Evolutionary conservation across 2,797 vertebrate genomes (phyloP).

Genomic region (Squalus acanthias): DNA sequence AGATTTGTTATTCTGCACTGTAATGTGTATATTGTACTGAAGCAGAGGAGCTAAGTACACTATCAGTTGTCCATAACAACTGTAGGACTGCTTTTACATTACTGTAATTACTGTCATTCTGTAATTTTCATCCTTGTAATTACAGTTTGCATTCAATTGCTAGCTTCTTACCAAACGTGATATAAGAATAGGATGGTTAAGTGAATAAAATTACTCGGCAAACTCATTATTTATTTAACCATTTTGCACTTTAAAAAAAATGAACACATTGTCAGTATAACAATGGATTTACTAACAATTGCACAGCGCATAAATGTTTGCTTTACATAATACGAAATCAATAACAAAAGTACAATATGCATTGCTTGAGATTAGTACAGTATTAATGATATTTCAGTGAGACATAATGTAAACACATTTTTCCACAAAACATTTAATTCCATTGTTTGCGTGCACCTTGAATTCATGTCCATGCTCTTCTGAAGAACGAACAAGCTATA

Average conservation of each 20-base stretch:
- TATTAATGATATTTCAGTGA: not conserved
- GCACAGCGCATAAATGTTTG: slow-evolving; percentile 27
- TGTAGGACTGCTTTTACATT: not conserved
- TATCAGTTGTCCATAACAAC: not conserved
- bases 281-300: not conserved
- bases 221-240: not conserved
- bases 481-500: not conserved
- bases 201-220: not conserved
- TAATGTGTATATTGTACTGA: not conserved
- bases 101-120: not conserved
- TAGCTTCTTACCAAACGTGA: not conserved
- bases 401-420: not conserved
- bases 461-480: not conserved
- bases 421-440: not conserved
- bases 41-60: not conserved
- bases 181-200: not conserved
- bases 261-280: not conserved
- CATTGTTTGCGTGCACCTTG: not conserved
- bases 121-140: not conserved
- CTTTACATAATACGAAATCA: slow-evolving; percentile 7
- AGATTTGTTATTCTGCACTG: not conserved
- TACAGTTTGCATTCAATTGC: not conserved
- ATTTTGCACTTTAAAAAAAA: not conserved
- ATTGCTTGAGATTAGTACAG: not conserved
- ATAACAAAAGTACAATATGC: not conserved